Conservation (phyloP, 1,140 invertebrate species). For the Drosophila mojavensis region DNA sequence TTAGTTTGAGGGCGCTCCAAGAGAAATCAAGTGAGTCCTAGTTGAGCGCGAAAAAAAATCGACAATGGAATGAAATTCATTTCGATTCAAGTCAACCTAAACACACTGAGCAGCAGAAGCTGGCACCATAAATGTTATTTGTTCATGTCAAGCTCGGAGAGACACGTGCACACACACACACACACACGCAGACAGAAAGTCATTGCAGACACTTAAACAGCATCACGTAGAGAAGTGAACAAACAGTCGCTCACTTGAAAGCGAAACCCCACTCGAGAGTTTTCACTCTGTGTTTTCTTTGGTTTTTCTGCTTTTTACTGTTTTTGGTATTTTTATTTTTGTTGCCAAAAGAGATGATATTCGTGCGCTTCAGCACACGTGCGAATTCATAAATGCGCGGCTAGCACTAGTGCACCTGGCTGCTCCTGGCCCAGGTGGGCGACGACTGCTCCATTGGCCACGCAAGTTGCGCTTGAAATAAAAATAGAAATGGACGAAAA, state of each 20-base stretch:
- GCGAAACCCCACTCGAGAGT: conserved; percentile 62
- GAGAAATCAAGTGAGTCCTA: too few species aligned
- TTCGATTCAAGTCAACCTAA: neutral
- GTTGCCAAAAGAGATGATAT: conserved; percentile 55
- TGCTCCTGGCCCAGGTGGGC: neutral
- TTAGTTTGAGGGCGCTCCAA: neutral
- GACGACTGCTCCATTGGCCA: conserved; percentile 14
- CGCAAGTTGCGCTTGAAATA: conserved; percentile 25
- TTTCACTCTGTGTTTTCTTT: conserved; percentile 23
- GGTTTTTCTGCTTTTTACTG: neutral
- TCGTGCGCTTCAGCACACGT: conserved; percentile 66
- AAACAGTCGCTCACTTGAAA: conserved; percentile 59
- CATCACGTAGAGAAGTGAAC: conserved; percentile 44
- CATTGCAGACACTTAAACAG: neutral
- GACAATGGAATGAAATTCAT: too few species aligned
- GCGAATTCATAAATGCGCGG: conserved; percentile 55
- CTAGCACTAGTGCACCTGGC: neutral
- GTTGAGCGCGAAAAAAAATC: too few species aligned
- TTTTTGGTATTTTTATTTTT: conserved; percentile 12
- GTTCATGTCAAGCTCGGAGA: conserved; percentile 14
- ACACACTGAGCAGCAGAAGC: neutral
- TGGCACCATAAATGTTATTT: conserved; percentile 47
- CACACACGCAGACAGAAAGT: neutral
- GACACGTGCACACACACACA: conserved; percentile 13
- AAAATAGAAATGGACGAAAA: conserved; percentile 32